Base-by-base conservation (phyloP, 2,888 invertebrate species). In the Microplitis deprimator region DNA sequence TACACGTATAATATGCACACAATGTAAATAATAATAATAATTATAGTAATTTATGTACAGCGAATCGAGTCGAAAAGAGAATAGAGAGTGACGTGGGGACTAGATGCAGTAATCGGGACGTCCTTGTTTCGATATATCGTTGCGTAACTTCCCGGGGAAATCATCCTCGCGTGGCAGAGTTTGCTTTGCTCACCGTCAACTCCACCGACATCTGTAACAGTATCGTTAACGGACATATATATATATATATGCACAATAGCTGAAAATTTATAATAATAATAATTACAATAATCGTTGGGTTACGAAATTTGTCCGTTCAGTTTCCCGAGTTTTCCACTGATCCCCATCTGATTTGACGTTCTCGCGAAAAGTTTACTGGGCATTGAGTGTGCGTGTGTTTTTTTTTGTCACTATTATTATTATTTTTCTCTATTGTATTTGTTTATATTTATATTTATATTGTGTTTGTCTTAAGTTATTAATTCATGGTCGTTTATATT, bases 181-280 rank as follows among this genome's bases (percentile, higher is more conserved):
- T 64, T 50, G 59, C 61, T 29, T 16, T 10, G 68, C 62, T 50
- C 62, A 65, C 68, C 72, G 60, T 68, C 41, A 50, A 50, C 67
- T 61, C 68, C 61, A 62, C 50, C 29, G 39, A 77, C 73, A 68
- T 69, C 69, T 73, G 73, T 77, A 73, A 77, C 68, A 69, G 73
- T 41, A 77, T 77, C 73, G 73, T 77, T 73, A 77, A 77, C 69
- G 68, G 69, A 73, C 62, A 77, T 59, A 77, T 62, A 38, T 64
- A 77, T 59, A 77, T 62, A 38, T 64, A 77, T 76, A 62, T 73
- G 68, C 77, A 77, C 77, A 73, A 77, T 77, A 64, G 64, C 16
- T 72, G 40, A 62, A 72, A 62, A 62, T 62, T 40, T 29, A 29
- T 29, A 29, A 29, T 29, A 29, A 29, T 29, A 29, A 29, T 29